These are phyloP conservation scores for Hydrotaea diabolus DNA, from an alignment of 2,888 invertebrate species.

Conservation along the genomic window DNA sequence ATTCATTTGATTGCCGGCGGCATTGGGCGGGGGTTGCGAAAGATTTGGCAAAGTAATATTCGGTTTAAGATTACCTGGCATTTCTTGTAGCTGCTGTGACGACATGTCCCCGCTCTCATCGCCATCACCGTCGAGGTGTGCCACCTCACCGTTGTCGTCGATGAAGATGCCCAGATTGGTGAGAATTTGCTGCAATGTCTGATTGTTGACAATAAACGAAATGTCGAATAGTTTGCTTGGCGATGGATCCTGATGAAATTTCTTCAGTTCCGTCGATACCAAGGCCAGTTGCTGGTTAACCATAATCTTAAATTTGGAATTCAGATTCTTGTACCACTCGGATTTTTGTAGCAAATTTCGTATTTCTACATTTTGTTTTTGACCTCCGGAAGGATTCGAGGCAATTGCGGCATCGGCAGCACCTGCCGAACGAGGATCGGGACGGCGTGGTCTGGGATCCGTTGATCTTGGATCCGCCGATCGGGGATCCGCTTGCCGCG, in stretches of 20 bases:
- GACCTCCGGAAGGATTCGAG: slow-evolving; percentile 64
- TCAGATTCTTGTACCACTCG: slow-evolving; percentile 86
- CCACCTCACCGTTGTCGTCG: slow-evolving; percentile 83
- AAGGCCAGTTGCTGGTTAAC: slow-evolving; percentile 86
- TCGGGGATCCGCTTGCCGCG: slow-evolving; percentile 51
- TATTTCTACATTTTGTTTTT: slow-evolving; percentile 82
- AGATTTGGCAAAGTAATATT: slow-evolving; percentile 73
- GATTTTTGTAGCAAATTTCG: slow-evolving; percentile 86
- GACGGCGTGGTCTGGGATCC: slow-evolving; percentile 76
- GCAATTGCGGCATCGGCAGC: slow-evolving; percentile 9
- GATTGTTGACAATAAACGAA: slow-evolving; percentile 82
- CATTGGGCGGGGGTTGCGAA: slow-evolving; percentile 75
- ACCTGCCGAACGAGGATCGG: slow-evolving; percentile 63
- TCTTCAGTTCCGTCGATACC: slow-evolving; percentile 84
- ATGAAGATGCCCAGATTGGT: slow-evolving; percentile 84
- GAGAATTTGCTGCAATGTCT: slow-evolving; percentile 83
- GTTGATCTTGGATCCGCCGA: slow-evolving; percentile 34
- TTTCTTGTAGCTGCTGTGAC: slow-evolving; percentile 49
- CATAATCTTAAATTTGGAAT: slow-evolving; percentile 87
- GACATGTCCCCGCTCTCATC: slow-evolving; percentile 38
- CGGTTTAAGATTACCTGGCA: slow-evolving; percentile 51
- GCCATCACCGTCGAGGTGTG: slow-evolving; percentile 73
- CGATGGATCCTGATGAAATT: slow-evolving; percentile 83
- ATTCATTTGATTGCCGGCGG: slow-evolving; percentile 51
- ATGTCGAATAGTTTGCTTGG: slow-evolving; percentile 83